A percentile compares a stretch with the other conserved stretches of the same genome.
Conservation (phyloP, 2,113 vertebrate species). For the Rhynchopsitta pachyrhyncha region DNA sequence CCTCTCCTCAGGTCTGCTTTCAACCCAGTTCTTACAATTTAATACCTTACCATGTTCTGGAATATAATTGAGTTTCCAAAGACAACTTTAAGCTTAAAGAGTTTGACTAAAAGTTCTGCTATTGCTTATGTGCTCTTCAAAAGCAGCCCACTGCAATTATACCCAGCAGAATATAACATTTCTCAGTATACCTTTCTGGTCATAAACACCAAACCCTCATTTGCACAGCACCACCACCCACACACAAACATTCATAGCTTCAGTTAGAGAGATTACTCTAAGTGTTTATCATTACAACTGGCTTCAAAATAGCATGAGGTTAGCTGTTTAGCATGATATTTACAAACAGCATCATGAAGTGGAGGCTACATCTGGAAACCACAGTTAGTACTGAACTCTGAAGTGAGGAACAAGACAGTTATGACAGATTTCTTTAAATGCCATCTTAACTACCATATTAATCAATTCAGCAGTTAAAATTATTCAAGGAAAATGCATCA, state of each 20-base stretch:
- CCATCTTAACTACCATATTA: fast-evolving
- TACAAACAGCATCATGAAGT: not conserved
- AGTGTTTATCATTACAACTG: not conserved
- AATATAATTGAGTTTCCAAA: not conserved
- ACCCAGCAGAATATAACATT: not conserved
- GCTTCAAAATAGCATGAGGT: not conserved
- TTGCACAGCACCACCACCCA: not conserved
- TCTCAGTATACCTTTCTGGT: not conserved
- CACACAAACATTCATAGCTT: not conserved
- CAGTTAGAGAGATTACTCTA: fast-evolving
- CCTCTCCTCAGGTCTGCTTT: not conserved
- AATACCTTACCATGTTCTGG: not conserved
- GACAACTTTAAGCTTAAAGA: not conserved
- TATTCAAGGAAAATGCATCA: not conserved
- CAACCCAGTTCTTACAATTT: not conserved
- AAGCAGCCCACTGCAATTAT: not conserved
- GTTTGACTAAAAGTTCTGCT: not conserved
- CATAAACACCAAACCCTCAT: not conserved
- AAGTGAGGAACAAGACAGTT: not conserved
- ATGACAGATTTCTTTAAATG: not conserved
- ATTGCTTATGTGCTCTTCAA: not conserved
- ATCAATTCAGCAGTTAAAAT: not conserved
- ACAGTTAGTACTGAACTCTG: fast-evolving
- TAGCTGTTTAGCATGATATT: not conserved
- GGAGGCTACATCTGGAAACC: not conserved